Base-by-base conservation (phyloP, 2,888 invertebrate species). In the Rhagonycha lutea region DNA sequence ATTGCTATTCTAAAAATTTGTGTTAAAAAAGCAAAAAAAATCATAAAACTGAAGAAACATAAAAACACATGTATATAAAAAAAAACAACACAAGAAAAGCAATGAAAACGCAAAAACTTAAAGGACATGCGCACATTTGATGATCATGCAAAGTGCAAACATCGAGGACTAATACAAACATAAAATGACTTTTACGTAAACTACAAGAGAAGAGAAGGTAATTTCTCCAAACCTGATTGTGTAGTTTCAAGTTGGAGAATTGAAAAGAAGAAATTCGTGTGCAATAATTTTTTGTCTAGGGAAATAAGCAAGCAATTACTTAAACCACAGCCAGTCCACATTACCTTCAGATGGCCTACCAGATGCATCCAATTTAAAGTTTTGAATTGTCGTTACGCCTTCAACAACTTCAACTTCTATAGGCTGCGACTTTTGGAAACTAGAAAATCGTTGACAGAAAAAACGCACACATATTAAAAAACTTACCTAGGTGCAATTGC, bases 401-500 rank as follows among this genome's bases (percentile, higher is more conserved):
- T 85, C 83, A 75, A 82, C 82, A 26, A 91, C 88, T 10, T 80
- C 83, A 8, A 91, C 86, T 14, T 80, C 82, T 29, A 86, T 83
- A 12, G 84, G 82, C 4, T 87, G 84, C 79, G 91, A 91, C 61
- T 89, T 86, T 81, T 89, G 85, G 82, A 90, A 92, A 67, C 92
- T 92, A 83, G 29, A 88, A 87, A 70, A 79, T 29, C 2, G 70
- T 75, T 47, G 62, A 72, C 29, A 75, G 68, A n/a, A 70, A 18
- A 67, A 14, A 24, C 29, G 63, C 12, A 29, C 10, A 12, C 14
- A 7, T 2, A 23, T 8, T 24, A 70, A 61, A 69, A 61, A 72
- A 75, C 88, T 89, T 88, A 96, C 95, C 95, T 95, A 85, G 91
- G 90, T 69, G 95, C 95, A 60, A 88, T 83, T 0, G 93, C 95